phyloP scores from a whole-genome alignment of 2,888 invertebrate genomes.

The Anarsia innoxiella region DNA sequence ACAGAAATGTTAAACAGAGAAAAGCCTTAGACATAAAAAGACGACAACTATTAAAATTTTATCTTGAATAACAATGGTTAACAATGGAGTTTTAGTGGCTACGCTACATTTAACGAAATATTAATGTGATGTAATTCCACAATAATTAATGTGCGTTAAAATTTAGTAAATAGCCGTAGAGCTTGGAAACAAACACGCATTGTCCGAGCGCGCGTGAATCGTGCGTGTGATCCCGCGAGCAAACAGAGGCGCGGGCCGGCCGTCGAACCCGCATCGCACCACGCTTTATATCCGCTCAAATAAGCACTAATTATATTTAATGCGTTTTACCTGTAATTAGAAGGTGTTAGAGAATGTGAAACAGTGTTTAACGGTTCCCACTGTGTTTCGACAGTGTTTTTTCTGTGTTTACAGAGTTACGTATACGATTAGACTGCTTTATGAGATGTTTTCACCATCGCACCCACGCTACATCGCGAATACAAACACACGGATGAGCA shows the following conservation, averaged over 20 bases:
- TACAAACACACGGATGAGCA: constrained; percentile 45
- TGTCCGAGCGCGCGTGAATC: constrained; percentile 39
- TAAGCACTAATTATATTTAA: constrained; percentile 67
- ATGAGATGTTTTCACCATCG: constrained; percentile 48
- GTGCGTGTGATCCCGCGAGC: constrained; percentile 42
- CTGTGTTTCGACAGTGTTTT: constrained; percentile 47
- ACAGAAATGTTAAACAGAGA: too few relatives aligned
- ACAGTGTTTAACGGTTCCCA: constrained; percentile 55
- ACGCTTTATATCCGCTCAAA: constrained; percentile 56
- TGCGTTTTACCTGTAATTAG: constrained; percentile 71
- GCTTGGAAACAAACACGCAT: constrained; percentile 46
- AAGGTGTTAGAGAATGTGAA: constrained; percentile 65
- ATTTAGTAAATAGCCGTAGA: constrained; percentile 24
- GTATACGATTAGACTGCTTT: constrained; percentile 53
- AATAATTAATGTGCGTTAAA: constrained; percentile 18
- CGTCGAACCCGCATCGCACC: constrained; percentile 53
- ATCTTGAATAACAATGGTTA: too few relatives aligned
- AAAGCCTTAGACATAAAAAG: too few relatives aligned
- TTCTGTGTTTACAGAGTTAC: constrained; percentile 48
- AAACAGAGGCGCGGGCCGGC: constrained; percentile 24
- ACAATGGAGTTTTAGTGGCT: background rate
- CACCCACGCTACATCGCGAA: constrained; percentile 47
- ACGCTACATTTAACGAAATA: constrained; percentile 6
- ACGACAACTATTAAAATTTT: too few relatives aligned
- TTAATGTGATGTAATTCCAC: constrained; percentile 9